These are phyloP conservation scores for Chalcis sispes DNA, from an alignment of 2,888 invertebrate species.

Conservation along the genomic window DNA sequence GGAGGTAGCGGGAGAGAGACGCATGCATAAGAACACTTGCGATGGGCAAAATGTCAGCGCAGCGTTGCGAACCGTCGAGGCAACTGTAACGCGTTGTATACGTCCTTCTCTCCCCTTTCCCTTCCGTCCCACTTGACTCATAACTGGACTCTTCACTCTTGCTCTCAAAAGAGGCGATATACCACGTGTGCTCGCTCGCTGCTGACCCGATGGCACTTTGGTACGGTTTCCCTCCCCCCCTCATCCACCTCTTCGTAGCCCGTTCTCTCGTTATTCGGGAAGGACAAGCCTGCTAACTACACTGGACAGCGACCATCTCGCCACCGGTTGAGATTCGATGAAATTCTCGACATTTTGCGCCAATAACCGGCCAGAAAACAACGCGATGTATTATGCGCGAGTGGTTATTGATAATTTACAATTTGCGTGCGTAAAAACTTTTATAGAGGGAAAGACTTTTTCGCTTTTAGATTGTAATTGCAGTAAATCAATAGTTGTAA, in stretches of 20 bases:
- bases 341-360: background rate
- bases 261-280: background rate
- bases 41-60: too few relatives aligned
- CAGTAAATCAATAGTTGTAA: too few relatives aligned
- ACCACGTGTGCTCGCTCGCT: background rate
- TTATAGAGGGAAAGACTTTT: too few relatives aligned
- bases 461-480: too few relatives aligned
- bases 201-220: constrained; percentile 21
- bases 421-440: too few relatives aligned
- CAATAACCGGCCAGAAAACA: too few relatives aligned
- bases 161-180: too few relatives aligned
- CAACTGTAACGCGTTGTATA: background rate
- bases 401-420: background rate
- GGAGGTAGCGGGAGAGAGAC: background rate
- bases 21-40: constrained; percentile 5
- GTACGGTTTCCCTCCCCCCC: background rate
- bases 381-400: too few relatives aligned
- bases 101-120: background rate
- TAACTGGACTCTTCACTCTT: constrained; percentile 10
- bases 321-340: constrained; percentile 13
- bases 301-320: background rate
- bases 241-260: too few relatives aligned
- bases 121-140: too few relatives aligned
- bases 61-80: too few relatives aligned
- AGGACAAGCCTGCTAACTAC: too few relatives aligned